phyloP scores from a whole-genome alignment of 37 sponge, comb jelly and placozoan species.

The Aplysina aerophoba region DNA sequence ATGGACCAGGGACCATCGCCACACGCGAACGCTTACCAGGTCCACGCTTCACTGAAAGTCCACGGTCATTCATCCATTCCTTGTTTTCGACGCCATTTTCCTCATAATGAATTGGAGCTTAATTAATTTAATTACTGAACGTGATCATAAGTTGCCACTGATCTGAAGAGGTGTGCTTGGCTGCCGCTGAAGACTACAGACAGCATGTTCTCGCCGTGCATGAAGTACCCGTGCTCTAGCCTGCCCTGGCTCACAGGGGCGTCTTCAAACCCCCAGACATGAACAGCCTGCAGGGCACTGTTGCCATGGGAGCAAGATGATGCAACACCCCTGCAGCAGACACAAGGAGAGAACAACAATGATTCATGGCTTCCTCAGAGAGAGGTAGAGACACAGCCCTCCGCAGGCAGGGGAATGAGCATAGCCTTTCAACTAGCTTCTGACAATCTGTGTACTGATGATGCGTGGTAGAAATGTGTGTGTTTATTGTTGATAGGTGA shows the following conservation, averaged over 20 bases:
- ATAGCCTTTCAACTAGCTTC: too few species aligned
- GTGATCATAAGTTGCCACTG: constrained; percentile 19
- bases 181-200: background rate
- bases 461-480: too few species aligned
- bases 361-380: too few species aligned
- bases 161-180: background rate
- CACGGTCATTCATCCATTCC: too few species aligned
- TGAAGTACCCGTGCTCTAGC: constrained; percentile 61
- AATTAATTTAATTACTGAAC: background rate
- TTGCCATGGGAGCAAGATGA: background rate
- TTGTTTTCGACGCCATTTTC: too few species aligned
- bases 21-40: too few species aligned
- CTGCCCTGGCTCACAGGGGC: constrained; percentile 61
- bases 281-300: constrained; percentile 44
- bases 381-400: too few species aligned
- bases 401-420: too few species aligned
- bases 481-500: background rate
- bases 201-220: constrained; percentile 67
- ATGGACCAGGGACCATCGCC: too few species aligned
- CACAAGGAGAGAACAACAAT: background rate
- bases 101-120: too few species aligned
- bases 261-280: constrained; percentile 84
- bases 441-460: too few species aligned
- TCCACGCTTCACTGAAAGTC: too few species aligned
- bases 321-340: background rate